Evolutionary conservation across 2,113 vertebrate genomes (phyloP).

Genomic region (Corythornis madagascariensis): DNA sequence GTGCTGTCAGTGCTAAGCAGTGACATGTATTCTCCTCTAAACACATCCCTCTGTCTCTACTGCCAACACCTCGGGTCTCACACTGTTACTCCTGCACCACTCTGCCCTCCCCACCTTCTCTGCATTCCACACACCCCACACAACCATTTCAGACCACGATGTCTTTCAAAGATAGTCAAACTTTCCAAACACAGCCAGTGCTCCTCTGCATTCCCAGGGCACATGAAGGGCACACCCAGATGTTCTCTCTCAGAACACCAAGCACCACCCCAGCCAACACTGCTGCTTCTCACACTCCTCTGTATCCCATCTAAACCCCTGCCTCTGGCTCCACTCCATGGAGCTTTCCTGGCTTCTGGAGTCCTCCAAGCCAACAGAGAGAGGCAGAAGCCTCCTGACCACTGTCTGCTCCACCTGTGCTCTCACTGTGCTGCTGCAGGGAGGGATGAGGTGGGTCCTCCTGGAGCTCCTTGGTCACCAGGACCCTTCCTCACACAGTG

Average conservation of each 20-base stretch:
- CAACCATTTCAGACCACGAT: neutral
- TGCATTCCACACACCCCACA: neutral
- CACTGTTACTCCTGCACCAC: neutral
- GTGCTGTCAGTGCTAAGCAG: neutral
- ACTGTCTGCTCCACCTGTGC: neutral
- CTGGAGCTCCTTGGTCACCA: neutral
- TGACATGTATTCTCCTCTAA: neutral
- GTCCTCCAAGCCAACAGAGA: neutral
- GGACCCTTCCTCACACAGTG: neutral
- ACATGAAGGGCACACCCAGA: neutral
- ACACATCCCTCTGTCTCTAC: neutral
- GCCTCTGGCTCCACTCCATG: neutral
- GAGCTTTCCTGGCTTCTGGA: neutral
- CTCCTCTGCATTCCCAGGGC: neutral
- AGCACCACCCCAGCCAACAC: neutral
- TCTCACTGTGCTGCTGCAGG: neutral
- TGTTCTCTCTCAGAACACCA: accelerated
- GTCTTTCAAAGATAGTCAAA: neutral
- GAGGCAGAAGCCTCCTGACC: neutral
- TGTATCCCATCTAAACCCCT: neutral
- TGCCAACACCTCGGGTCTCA: accelerated
- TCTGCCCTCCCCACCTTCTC: neutral
- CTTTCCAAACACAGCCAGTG: neutral
- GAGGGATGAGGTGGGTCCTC: neutral
- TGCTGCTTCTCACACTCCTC: neutral